Conservation (phyloP, 1,140 invertebrate species). For the Drosophila gunungcola region DNA sequence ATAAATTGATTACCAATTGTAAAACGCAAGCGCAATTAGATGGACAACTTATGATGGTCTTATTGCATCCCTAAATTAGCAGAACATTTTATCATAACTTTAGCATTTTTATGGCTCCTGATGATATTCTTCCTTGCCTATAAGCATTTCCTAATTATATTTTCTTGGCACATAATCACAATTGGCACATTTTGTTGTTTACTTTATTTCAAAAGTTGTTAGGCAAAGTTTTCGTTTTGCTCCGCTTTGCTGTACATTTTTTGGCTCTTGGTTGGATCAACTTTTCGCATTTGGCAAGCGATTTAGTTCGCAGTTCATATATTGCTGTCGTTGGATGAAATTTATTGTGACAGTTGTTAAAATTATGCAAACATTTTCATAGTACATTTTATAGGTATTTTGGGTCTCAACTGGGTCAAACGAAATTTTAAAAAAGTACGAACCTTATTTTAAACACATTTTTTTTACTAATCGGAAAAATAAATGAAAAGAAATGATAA, state of each 20-base stretch:
- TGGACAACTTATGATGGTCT: slow-evolving; percentile 39
- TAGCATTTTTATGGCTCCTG: slow-evolving; percentile 26
- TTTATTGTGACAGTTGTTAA: slow-evolving; percentile 68
- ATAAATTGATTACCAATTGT: slow-evolving; percentile 4
- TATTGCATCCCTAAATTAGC: slow-evolving; percentile 11
- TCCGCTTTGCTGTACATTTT: slow-evolving; percentile 20
- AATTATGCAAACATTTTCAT: slow-evolving; percentile 54
- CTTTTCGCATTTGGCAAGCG: slow-evolving; percentile 61
- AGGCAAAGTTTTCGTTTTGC: slow-evolving; percentile 15
- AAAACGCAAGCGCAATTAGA: slow-evolving; percentile 45
- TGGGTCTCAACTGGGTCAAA: slow-evolving; percentile 10
- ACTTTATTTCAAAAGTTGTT: slow-evolving; percentile 68
- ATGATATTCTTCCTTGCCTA: background rate
- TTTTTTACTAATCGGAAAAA: too few relatives aligned
- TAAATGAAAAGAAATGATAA: too few relatives aligned
- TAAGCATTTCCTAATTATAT: slow-evolving; percentile 65
- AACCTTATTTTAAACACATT: too few relatives aligned
- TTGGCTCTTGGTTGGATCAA: slow-evolving; percentile 50
- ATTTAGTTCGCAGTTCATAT: slow-evolving; percentile 53
- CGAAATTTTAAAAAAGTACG: too few relatives aligned
- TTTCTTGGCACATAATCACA: slow-evolving; percentile 63
- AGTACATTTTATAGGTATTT: slow-evolving; percentile 2
- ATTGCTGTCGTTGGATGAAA: slow-evolving; percentile 49
- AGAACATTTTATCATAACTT: slow-evolving; percentile 43
- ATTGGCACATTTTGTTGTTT: slow-evolving; percentile 73